phyloP scores from a whole-genome alignment of 2,888 invertebrate genomes.

The Hyposoter didymator region DNA sequence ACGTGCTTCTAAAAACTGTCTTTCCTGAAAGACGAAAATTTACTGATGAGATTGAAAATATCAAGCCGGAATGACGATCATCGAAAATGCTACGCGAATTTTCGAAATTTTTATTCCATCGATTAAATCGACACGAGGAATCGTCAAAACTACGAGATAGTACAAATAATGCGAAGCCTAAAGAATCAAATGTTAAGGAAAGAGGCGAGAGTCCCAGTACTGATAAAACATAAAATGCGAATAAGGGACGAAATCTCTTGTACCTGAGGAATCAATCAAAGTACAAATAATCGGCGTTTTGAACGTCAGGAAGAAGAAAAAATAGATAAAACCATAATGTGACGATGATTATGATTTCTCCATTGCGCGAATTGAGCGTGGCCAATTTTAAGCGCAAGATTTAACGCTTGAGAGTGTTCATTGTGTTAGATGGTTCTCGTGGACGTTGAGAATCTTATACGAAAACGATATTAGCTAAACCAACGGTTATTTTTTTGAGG shows the following conservation, averaged over 20 bases:
- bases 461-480: constrained; percentile 47
- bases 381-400: constrained; percentile 23
- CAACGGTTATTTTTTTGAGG: constrained; percentile 35
- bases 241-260: constrained; percentile 38
- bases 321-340: background rate
- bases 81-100: background rate
- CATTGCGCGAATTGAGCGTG: constrained; percentile 24
- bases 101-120: background rate
- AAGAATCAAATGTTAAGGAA: background rate
- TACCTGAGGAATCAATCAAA: constrained; percentile 37
- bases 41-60: too few species aligned
- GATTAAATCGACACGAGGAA: background rate
- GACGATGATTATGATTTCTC: constrained; percentile 34
- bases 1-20: background rate
- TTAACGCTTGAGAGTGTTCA: constrained; percentile 12
- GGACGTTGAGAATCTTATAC: constrained; percentile 24
- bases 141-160: background rate
- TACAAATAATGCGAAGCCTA: constrained; percentile 3
- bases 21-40: background rate
- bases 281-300: constrained; percentile 55
- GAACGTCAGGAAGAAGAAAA: constrained; percentile 29
- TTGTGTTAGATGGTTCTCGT: constrained; percentile 18
- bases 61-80: constrained; percentile 9
- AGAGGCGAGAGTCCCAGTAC: background rate
- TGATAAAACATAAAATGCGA: constrained; percentile 25